These are phyloP conservation scores for Tricholaema leucomelas DNA, from an alignment of 2,113 vertebrate genomes.

Conservation along the genomic window DNA sequence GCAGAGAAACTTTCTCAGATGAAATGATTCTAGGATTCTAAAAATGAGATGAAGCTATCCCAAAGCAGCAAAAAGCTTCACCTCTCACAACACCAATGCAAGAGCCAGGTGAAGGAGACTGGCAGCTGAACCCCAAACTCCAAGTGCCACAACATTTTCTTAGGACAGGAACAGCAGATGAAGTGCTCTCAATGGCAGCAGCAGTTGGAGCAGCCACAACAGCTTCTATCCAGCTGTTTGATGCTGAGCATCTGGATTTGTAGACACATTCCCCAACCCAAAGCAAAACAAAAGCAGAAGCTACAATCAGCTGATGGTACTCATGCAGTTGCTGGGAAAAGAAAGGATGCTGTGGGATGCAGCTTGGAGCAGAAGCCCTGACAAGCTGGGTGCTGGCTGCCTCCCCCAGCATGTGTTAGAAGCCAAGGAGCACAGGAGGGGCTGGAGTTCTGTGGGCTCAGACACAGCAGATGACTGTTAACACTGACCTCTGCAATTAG, in stretches of 20 bases:
- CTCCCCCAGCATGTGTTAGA: not conserved
- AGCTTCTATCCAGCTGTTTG: not conserved
- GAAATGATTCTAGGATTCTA: no score
- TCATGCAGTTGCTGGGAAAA: not conserved
- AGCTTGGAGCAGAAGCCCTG: not conserved
- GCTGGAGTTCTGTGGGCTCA: not conserved
- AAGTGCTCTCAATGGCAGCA: not conserved
- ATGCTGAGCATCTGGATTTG: not conserved
- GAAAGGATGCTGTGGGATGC: not conserved
- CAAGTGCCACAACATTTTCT: not conserved
- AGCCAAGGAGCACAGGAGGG: not conserved
- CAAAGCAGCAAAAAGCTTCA: not conserved
- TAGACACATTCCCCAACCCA: not conserved
- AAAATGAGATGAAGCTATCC: not conserved
- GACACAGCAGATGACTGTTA: slow-evolving; percentile 20
- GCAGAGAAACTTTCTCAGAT: no score
- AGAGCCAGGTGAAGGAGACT: not conserved
- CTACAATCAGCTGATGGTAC: not conserved
- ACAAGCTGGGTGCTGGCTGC: not conserved
- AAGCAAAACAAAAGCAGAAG: not conserved
- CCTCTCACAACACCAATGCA: not conserved
- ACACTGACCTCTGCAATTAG: not conserved
- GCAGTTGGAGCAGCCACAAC: not conserved
- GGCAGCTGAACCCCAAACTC: not conserved
- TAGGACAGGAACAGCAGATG: not conserved